phyloP scores from a whole-genome alignment of 2,797 vertebrate genomes.

The Macropodus opercularis region DNA sequence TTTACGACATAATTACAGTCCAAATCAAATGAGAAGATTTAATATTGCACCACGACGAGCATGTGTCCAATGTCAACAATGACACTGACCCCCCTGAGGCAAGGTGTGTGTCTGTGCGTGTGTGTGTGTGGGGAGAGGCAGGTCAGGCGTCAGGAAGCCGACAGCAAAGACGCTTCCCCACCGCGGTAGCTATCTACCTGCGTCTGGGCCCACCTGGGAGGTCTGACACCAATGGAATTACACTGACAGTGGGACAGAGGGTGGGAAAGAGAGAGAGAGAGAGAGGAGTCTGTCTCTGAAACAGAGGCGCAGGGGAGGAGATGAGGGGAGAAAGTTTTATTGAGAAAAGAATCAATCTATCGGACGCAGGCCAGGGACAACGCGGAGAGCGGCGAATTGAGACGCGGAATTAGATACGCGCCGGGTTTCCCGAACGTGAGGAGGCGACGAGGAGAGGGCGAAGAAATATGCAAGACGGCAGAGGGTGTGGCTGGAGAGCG shows the following conservation, averaged over 20 bases:
- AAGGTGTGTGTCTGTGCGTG: slow-evolving; percentile 40
- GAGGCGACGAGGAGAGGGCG: slow-evolving; percentile 23
- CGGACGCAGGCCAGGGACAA: slow-evolving; percentile 4
- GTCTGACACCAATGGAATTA: slow-evolving; percentile 74
- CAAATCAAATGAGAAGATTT: slow-evolving; percentile 86
- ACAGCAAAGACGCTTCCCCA: slow-evolving; percentile 58
- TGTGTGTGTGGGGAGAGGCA: slow-evolving; percentile 1
- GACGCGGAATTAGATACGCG: slow-evolving; percentile 23
- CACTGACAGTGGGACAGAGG: slow-evolving; percentile 51
- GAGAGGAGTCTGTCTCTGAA: slow-evolving; percentile 18
- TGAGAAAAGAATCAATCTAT: slow-evolving; percentile 14
- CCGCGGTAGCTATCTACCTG: slow-evolving; percentile 67
- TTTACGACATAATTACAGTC: slow-evolving; percentile 86
- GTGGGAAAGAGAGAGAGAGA: slow-evolving; percentile 16
- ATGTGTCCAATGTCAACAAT: slow-evolving; percentile 81
- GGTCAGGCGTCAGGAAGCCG: slow-evolving; percentile 66
- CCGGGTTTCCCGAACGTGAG: slow-evolving; percentile 33
- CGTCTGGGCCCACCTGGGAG: slow-evolving; percentile 77
- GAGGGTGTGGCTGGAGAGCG: slow-evolving; percentile 58
- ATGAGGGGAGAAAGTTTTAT: slow-evolving; percentile 33
- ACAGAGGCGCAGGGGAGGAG: neutral
- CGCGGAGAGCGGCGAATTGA: slow-evolving; percentile 15
- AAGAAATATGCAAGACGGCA: slow-evolving; percentile 54
- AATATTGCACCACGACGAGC: slow-evolving; percentile 78
- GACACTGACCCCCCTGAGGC: slow-evolving; percentile 79